A percentile compares a stretch with the other conserved stretches of the same genome.
Conservation (phyloP, 2,113 vertebrate species). For the Hemibates koningsi region DNA sequence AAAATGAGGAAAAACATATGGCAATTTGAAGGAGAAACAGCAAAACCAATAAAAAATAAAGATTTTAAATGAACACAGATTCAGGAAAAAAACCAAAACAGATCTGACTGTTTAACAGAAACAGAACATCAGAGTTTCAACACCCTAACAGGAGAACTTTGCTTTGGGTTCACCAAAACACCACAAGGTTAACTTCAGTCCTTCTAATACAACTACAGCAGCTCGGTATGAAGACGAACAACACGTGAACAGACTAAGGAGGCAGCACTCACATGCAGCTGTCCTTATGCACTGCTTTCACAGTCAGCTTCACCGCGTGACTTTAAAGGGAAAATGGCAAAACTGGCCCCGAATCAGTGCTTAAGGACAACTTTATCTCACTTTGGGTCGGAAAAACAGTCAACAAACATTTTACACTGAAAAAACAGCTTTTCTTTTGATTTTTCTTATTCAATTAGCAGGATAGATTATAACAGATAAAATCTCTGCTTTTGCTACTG, state of each 20-base stretch:
- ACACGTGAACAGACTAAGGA: conserved; percentile 3
- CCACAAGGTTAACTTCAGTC: conserved; percentile 43
- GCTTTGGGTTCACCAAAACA: conserved; percentile 15
- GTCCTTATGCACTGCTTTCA: background rate
- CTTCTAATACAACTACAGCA: conserved; percentile 48
- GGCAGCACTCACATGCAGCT: background rate
- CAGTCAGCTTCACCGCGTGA: background rate
- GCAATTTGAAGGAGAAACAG: conserved; percentile 6
- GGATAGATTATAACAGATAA: background rate
- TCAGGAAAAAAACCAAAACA: background rate
- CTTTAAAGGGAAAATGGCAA: background rate
- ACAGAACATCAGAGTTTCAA: background rate
- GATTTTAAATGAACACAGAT: background rate
- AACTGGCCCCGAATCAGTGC: background rate
- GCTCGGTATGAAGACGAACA: conserved; percentile 23
- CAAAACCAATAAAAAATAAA: background rate
- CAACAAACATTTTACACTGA: background rate
- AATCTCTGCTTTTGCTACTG: background rate
- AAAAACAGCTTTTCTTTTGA: background rate
- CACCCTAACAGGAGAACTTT: background rate
- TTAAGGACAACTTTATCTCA: background rate
- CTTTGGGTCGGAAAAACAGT: background rate
- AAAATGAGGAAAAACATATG: conserved; percentile 2
- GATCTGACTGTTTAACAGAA: background rate
- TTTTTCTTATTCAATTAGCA: background rate